Evolutionary conservation across 1,140 invertebrate genomes (phyloP).

Genomic region (Manduca sexta): DNA sequence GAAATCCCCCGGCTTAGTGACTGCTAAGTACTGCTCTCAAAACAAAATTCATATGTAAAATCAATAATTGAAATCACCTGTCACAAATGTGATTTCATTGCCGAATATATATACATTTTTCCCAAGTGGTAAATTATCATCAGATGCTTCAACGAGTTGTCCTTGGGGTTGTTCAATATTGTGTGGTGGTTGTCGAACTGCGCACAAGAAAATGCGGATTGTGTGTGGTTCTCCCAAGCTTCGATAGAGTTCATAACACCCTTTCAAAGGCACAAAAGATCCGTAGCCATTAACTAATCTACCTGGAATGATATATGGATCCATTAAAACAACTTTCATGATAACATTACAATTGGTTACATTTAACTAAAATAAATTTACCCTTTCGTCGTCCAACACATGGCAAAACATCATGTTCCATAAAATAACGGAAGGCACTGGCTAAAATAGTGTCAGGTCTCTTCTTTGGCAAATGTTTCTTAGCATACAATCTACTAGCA

Average conservation of each 20-base stretch:
- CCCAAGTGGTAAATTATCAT: conserved; percentile 26
- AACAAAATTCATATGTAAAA: no score
- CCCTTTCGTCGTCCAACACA: conserved; percentile 52
- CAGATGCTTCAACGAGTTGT: conserved; percentile 18
- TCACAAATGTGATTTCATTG: conserved; percentile 44
- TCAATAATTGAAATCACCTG: conserved; percentile 22
- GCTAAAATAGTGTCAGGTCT: conserved; percentile 63
- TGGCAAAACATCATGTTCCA: conserved; percentile 63
- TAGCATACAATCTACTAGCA: conserved; percentile 65
- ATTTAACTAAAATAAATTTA: conserved; percentile 16
- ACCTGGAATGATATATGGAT: conserved; percentile 34
- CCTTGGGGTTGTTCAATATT: conserved; percentile 14
- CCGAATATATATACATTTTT: conserved; percentile 49
- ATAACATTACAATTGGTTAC: not conserved
- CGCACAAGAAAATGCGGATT: conserved; percentile 55
- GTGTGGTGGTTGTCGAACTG: conserved; percentile 33
- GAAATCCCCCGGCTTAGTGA: no score
- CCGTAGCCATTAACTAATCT: conserved; percentile 49
- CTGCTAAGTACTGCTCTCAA: no score
- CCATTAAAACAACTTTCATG: not conserved
- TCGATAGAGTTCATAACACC: conserved; percentile 66
- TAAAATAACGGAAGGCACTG: conserved; percentile 66
- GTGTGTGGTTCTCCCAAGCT: conserved; percentile 68
- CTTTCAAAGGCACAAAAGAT: conserved; percentile 63
- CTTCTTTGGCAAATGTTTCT: conserved; percentile 36